A percentile compares a stretch with the other conserved stretches of the same genome.
Conservation (phyloP, 2,888 invertebrate genomes). For the Candidula unifasciata region DNA sequence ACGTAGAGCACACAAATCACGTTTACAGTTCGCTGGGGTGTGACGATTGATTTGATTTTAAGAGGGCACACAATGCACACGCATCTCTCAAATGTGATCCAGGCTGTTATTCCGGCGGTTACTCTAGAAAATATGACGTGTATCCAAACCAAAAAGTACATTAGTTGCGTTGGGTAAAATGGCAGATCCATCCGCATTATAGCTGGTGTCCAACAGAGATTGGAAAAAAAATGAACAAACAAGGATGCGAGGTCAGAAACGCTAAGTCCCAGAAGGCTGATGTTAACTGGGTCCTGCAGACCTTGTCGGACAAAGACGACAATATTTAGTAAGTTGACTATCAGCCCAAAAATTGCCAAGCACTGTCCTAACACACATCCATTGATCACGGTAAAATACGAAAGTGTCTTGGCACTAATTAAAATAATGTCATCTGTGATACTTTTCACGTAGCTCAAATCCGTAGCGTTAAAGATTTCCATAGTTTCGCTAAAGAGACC, state of each 20-base stretch:
- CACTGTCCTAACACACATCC: slow-evolving; percentile 7
- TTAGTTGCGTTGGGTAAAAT: slow-evolving; percentile 1
- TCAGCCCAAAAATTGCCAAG: neutral
- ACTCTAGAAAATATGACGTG: neutral
- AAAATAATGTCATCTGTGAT: too few species aligned
- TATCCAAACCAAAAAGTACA: slow-evolving; percentile 2
- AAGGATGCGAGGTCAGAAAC: slow-evolving; percentile 14
- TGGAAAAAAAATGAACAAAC: neutral
- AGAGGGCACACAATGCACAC: slow-evolving; percentile 5
- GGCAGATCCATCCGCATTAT: neutral
- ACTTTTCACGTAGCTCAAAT: too few species aligned
- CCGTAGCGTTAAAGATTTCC: too few species aligned
- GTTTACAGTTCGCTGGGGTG: neutral
- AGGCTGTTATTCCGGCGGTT: neutral
- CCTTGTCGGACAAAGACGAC: slow-evolving; percentile 1
- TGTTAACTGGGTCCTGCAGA: neutral
- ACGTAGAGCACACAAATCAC: neutral
- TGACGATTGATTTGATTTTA: slow-evolving; percentile 6
- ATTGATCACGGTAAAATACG: neutral
- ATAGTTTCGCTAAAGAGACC: too few species aligned
- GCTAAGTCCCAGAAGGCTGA: slow-evolving; percentile 30
- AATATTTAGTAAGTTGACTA: neutral
- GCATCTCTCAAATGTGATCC: slow-evolving; percentile 7
- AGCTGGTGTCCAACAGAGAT: slow-evolving; percentile 12
- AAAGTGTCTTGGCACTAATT: neutral